Evolutionary conservation across 2,888 invertebrate genomes (phyloP), one percentile per base, ranked within the genome.

Genomic region (Himalopsyche tibetana): DNA sequence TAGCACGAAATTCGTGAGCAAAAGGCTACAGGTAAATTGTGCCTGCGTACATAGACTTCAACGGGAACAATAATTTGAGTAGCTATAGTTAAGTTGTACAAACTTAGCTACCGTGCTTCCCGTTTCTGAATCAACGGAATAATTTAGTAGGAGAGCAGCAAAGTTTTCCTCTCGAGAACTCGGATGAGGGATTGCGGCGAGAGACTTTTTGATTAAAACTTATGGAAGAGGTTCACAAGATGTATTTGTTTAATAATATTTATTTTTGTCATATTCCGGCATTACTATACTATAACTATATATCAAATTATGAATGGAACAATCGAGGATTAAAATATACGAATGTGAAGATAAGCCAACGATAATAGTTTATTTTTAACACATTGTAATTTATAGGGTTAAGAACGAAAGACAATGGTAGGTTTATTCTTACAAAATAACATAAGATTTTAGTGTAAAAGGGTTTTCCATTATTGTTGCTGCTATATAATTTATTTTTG

Each of bases 201-300:
- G 36, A 74, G 74, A 74, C 74, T 74, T 74, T 74, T 74, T 74
- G 74, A 74, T 74, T 74, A 74, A 74, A 74, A 74, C 36, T 74
- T 36, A 36, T 38, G 74, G 36, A 74, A 74, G 38, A 74, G 36
- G 36, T 36, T 74, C 74, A 74, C 12, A 74, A 36, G 19, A 74
- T 36, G 19, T 74, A 36, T 74, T 74, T 36, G 8, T 51, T 51
- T 51, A 15, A 51, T 74, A 38, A 74, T 28, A 15, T 74, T 74
- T 74, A 74, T 36, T 36, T 69, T 28, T 74, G 4, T 28, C 36
- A 74, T 74, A 74, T 11, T 36, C 38, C 15, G 15, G 9, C 45
- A 45, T 45, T 9, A 9, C 9, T 45, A 51, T 51, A 15, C 3
- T 15, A 15, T 51, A 51, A 12, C 15, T 6, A 2, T 12, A 51